Percentiles rank a stretch among this genome's conserved stretches.
Evolutionary conservation across 1,140 invertebrate species (phyloP).

Genomic region (Megalonaias nervosa): DNA sequence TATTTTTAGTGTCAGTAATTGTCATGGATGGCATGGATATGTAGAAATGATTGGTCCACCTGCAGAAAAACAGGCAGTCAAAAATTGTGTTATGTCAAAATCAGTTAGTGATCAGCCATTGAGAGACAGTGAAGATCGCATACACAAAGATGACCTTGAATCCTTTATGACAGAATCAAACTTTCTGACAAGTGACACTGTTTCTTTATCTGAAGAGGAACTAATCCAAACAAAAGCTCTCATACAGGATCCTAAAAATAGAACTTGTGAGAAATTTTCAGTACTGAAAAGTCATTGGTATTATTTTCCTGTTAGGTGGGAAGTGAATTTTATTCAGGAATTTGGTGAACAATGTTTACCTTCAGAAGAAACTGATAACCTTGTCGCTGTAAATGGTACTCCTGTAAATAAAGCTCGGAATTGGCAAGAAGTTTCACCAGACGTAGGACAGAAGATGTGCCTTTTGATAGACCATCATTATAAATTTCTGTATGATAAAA

Average conservation of each 20-base stretch:
- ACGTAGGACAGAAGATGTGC: conserved; percentile 48
- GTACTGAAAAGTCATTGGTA: conserved; percentile 35
- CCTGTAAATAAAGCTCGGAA: conserved; percentile 60
- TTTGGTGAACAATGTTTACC: conserved; percentile 56
- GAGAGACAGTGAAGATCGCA: not conserved
- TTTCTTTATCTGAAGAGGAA: no score
- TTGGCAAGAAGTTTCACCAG: conserved; percentile 53
- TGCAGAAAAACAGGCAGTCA: not conserved
- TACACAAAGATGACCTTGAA: not conserved
- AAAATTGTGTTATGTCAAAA: not conserved
- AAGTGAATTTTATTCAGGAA: conserved; percentile 36
- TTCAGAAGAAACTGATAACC: conserved; percentile 46
- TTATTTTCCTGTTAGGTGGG: conserved; percentile 56
- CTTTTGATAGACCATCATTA: conserved; percentile 40
- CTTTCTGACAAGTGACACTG: no score
- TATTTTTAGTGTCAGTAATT: conserved; percentile 62
- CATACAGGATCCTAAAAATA: no score
- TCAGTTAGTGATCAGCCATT: no score
- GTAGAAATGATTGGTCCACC: conserved; percentile 35
- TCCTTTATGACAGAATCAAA: no score
- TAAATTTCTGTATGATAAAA: conserved; percentile 30
- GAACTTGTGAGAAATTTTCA: not conserved
- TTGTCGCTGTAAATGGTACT: conserved; percentile 32
- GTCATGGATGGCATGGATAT: conserved; percentile 64
- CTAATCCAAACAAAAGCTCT: no score